Conservation (phyloP, 2,888 invertebrate genomes). For the Norana najaformis region DNA sequence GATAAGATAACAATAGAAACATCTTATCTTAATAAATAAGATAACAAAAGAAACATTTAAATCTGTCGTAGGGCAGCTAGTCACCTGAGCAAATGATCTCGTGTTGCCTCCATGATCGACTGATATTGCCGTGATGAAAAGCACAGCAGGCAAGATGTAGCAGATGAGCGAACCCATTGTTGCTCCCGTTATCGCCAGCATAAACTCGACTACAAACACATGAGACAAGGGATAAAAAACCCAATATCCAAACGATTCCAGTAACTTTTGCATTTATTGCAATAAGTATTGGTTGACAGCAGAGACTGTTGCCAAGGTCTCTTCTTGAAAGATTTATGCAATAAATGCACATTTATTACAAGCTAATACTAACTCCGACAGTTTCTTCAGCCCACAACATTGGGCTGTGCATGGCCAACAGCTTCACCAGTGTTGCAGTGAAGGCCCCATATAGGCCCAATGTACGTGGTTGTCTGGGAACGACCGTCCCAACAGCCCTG, state of each 20-base stretch:
- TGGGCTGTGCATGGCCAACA: too few relatives aligned
- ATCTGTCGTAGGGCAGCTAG: neutral
- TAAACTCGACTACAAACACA: constrained; percentile 70
- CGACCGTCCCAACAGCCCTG: too few relatives aligned
- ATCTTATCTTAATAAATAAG: neutral
- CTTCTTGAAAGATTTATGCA: too few relatives aligned
- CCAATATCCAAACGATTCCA: neutral
- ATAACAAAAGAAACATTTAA: neutral
- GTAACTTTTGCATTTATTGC: neutral
- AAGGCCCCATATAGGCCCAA: too few relatives aligned
- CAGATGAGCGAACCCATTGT: constrained; percentile 93
- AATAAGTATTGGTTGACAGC: neutral
- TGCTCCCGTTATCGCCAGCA: constrained; percentile 89
- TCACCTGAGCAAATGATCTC: constrained; percentile 78
- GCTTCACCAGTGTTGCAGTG: too few relatives aligned
- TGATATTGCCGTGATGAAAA: constrained; percentile 78
- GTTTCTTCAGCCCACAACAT: too few relatives aligned
- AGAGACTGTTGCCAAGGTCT: too few relatives aligned
- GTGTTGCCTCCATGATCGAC: constrained; percentile 77
- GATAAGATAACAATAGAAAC: neutral
- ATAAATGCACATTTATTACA: too few relatives aligned
- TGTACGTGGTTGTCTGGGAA: too few relatives aligned
- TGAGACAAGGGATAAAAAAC: neutral
- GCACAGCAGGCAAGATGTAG: constrained; percentile 86
- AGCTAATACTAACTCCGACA: too few relatives aligned